Conservation (phyloP, 1,140 invertebrate species). For the Drosophila ficusphila region DNA sequence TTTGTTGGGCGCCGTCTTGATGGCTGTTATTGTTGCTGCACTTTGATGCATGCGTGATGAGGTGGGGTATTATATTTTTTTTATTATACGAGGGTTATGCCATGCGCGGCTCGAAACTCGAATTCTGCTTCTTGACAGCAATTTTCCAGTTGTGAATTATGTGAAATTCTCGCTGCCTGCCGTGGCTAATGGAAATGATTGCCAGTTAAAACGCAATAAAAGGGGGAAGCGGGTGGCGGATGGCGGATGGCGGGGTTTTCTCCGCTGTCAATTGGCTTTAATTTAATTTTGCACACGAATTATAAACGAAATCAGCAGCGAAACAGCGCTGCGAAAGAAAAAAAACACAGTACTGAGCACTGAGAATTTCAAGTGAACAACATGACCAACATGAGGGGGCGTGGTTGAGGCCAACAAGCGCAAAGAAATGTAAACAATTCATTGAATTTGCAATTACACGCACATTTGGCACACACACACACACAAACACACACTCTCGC, state of each 20-base stretch:
- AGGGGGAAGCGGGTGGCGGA: too few species aligned
- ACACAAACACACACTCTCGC: constrained; percentile 12
- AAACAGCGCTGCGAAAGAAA: constrained; percentile 10
- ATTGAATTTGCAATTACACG: constrained; percentile 84
- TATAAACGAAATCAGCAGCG: constrained; percentile 77
- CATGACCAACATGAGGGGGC: constrained; percentile 53
- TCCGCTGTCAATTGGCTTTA: constrained; percentile 77
- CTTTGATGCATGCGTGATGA: constrained; percentile 76
- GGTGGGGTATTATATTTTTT: background rate
- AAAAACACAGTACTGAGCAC: constrained; percentile 5
- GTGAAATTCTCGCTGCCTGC: constrained; percentile 74
- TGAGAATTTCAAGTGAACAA: constrained; percentile 53
- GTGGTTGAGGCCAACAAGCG: constrained; percentile 68
- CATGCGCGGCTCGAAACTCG: constrained; percentile 45
- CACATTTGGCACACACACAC: constrained; percentile 73
- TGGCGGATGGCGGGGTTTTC: constrained; percentile 8
- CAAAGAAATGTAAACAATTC: constrained; percentile 83
- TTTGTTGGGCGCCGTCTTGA: constrained; percentile 71
- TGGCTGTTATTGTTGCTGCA: constrained; percentile 50
- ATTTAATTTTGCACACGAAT: constrained; percentile 83
- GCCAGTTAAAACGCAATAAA: constrained; percentile 78
- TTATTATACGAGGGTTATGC: too few species aligned
- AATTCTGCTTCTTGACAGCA: constrained; percentile 64
- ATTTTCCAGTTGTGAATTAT: constrained; percentile 83
- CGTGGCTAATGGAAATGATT: constrained; percentile 80